Conservation (phyloP, 2,113 vertebrate genomes). For the Glareola pratincola region DNA sequence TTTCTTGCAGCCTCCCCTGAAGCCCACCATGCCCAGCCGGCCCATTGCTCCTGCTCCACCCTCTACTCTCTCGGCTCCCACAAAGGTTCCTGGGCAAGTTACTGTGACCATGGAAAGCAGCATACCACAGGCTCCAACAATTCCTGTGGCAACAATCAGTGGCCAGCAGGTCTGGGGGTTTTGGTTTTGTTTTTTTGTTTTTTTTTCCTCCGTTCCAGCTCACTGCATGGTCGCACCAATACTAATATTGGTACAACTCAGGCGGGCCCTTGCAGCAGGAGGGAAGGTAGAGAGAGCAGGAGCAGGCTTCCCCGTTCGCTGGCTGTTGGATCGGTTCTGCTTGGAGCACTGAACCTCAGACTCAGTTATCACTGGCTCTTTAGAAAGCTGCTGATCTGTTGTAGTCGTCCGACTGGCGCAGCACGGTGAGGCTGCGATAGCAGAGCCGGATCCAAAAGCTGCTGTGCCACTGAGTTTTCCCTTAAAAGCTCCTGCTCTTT, state of each 20-base stretch:
- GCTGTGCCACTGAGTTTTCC: not conserved
- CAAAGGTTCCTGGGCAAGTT: slow-evolving; percentile 92
- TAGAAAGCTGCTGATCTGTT: not conserved
- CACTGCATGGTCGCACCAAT: not conserved
- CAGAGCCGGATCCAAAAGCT: not conserved
- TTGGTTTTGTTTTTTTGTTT: not conserved
- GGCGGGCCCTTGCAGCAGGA: not conserved
- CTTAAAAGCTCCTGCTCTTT: not conserved
- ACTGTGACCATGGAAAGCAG: slow-evolving; percentile 92
- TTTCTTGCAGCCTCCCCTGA: slow-evolving; percentile 83
- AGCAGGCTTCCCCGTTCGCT: not conserved
- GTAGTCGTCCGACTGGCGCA: not conserved
- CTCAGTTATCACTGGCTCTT: not conserved
- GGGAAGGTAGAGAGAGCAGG: not conserved
- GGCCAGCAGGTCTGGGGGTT: slow-evolving; percentile 86
- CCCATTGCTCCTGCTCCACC: slow-evolving; percentile 96
- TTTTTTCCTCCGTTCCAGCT: not conserved
- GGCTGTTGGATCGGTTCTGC: not conserved
- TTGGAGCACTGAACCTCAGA: not conserved
- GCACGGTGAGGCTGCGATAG: not conserved
- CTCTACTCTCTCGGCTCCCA: slow-evolving; percentile 84
- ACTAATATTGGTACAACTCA: not conserved
- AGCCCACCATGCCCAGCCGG: slow-evolving; percentile 91
- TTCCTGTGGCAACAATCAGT: slow-evolving; percentile 98
- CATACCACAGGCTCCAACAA: slow-evolving; percentile 88